Evolutionary conservation across 2,113 vertebrate species (phyloP).

Genomic region (Epinephelus lanceolatus): DNA sequence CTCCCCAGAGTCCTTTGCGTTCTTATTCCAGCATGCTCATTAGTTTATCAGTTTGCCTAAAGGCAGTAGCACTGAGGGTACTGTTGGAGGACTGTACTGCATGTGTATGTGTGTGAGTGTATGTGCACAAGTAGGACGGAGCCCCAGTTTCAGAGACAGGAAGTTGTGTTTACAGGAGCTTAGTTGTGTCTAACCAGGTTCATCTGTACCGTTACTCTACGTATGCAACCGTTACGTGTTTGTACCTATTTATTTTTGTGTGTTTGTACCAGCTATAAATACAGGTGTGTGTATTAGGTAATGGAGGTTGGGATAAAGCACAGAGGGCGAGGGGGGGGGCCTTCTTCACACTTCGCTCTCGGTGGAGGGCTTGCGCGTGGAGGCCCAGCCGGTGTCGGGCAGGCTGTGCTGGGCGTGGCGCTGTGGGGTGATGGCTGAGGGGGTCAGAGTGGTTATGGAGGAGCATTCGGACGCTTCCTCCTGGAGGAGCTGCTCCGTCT

Average conservation of each 20-base stretch:
- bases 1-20: conserved; percentile 56
- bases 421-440: conserved; percentile 88
- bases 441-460: conserved; percentile 89
- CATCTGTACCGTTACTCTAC: conserved; percentile 58
- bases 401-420: conserved; percentile 89
- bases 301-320: conserved; percentile 47
- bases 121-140: conserved; percentile 59
- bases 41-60: conserved; percentile 61
- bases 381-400: conserved; percentile 95
- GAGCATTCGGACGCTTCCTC: conserved; percentile 97
- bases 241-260: conserved; percentile 50
- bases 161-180: conserved; percentile 40
- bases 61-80: conserved; percentile 58
- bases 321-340: background rate
- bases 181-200: conserved; percentile 45
- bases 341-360: conserved; percentile 93
- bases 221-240: conserved; percentile 34
- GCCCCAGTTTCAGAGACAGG: conserved; percentile 60
- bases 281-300: conserved; percentile 48
- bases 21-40: conserved; percentile 67
- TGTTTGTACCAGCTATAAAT: conserved; percentile 66
- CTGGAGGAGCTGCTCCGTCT: conserved; percentile 97
- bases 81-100: conserved; percentile 42
- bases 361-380: conserved; percentile 91
- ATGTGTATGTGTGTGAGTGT: conserved; percentile 26